phyloP scores from a whole-genome alignment of 2,888 invertebrate genomes.

The Andrena flavipes region DNA sequence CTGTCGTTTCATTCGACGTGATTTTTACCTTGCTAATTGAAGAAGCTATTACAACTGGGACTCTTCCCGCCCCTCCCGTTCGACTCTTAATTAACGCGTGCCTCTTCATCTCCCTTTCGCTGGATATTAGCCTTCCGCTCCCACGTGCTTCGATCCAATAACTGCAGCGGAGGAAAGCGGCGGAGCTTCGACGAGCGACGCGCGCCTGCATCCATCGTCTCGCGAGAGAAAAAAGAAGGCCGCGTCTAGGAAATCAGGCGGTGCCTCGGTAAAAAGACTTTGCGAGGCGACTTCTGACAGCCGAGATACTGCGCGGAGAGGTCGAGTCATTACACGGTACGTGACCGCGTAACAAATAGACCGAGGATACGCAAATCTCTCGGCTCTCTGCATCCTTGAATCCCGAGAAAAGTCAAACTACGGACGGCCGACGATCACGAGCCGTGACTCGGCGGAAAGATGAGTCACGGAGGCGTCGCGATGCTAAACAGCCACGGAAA shows the following conservation, averaged over 20 bases:
- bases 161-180: too few species aligned
- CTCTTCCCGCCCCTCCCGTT: neutral
- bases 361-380: slow-evolving; percentile 60
- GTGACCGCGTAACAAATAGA: slow-evolving; percentile 64
- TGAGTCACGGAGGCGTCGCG: neutral
- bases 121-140: too few species aligned
- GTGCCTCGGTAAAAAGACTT: slow-evolving; percentile 7
- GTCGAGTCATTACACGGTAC: slow-evolving; percentile 62
- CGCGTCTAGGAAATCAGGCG: neutral
- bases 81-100: neutral
- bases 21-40: neutral
- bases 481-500: slow-evolving; percentile 18
- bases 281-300: neutral
- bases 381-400: slow-evolving; percentile 60
- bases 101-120: neutral
- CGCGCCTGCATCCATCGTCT: neutral
- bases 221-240: neutral
- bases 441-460: slow-evolving; percentile 42
- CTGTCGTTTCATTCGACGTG: neutral
- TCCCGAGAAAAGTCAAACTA: slow-evolving; percentile 39
- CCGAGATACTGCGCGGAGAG: slow-evolving; percentile 7
- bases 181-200: neutral
- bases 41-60: neutral
- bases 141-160: neutral
- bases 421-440: slow-evolving; percentile 18